Evolutionary conservation across 2,113 vertebrate genomes (phyloP).

Genomic region (Dascyllus trimaculatus): DNA sequence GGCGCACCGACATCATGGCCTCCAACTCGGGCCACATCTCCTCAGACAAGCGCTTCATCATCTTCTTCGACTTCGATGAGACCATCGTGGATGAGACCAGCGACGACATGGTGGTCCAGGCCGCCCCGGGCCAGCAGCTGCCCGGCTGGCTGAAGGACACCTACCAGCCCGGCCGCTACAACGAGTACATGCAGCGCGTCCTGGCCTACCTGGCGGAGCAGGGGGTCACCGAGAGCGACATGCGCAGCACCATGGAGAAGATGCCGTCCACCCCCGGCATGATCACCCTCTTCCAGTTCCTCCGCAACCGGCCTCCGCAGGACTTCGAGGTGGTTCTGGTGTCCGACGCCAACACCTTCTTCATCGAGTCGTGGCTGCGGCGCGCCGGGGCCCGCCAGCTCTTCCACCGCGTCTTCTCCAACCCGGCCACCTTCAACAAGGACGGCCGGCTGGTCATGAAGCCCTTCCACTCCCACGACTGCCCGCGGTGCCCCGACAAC

Average conservation of each 20-base stretch:
- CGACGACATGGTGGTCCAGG: slow-evolving; percentile 90
- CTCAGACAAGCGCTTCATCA: slow-evolving; percentile 87
- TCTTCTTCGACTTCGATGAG: slow-evolving; percentile 97
- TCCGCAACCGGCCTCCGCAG: slow-evolving; percentile 86
- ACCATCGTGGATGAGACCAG: slow-evolving; percentile 96
- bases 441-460: slow-evolving; percentile 88
- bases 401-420: slow-evolving; percentile 93
- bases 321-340: slow-evolving; percentile 94
- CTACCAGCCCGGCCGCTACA: slow-evolving; percentile 91
- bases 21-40: slow-evolving; percentile 62
- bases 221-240: slow-evolving; percentile 87
- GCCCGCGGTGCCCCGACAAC: slow-evolving; percentile 91
- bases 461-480: slow-evolving; percentile 94
- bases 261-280: slow-evolving; percentile 92
- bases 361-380: slow-evolving; percentile 90
- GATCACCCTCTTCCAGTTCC: slow-evolving; percentile 90
- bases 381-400: slow-evolving; percentile 84
- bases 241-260: slow-evolving; percentile 88
- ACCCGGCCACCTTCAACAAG: slow-evolving; percentile 90
- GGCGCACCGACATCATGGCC: slow-evolving; percentile 80
- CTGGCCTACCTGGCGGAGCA: slow-evolving; percentile 92
- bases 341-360: slow-evolving; percentile 95
- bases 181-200: slow-evolving; percentile 94
- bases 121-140: slow-evolving; percentile 87
- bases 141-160: slow-evolving; percentile 89